Evolutionary conservation across 2,113 vertebrate species (phyloP).

Genomic region (Lagopus leucura): DNA sequence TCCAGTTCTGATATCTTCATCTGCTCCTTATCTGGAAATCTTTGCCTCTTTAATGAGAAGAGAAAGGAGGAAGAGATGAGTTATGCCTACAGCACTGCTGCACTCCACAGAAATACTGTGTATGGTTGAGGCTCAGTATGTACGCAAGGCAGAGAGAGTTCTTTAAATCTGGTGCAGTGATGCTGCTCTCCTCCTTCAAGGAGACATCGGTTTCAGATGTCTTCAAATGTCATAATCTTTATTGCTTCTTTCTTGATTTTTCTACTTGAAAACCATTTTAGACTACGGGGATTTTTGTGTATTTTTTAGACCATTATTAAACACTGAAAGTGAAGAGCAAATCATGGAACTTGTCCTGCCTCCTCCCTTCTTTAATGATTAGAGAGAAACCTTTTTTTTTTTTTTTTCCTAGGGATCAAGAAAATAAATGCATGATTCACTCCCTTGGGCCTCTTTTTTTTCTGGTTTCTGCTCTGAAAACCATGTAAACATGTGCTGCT

Average conservation of each 20-base stretch:
- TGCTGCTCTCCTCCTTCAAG: not conserved
- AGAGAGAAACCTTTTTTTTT: not conserved
- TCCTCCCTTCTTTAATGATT: conserved; percentile 7
- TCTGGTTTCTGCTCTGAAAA: conserved; percentile 6
- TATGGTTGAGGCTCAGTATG: not conserved
- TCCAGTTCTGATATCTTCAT: not conserved
- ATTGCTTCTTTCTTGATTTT: not conserved
- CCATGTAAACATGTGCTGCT: not conserved
- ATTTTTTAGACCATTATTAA: not conserved
- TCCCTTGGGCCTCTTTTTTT: not conserved
- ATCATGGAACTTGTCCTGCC: not conserved
- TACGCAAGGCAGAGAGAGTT: not conserved
- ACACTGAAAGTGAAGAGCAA: not conserved
- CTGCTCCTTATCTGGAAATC: not conserved
- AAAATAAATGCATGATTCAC: not conserved
- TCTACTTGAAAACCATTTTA: not conserved
- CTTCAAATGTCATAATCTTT: not conserved
- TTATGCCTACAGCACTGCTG: not conserved
- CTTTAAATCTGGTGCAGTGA: not conserved
- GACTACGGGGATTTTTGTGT: not conserved
- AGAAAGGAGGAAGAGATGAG: not conserved
- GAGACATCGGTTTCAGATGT: not conserved
- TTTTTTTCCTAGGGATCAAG: not conserved
- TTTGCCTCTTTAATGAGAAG: not conserved
- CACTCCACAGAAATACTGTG: no score